phyloP scores from a whole-genome alignment of 2,797 vertebrate species.

The Atherinosoma microstoma region DNA sequence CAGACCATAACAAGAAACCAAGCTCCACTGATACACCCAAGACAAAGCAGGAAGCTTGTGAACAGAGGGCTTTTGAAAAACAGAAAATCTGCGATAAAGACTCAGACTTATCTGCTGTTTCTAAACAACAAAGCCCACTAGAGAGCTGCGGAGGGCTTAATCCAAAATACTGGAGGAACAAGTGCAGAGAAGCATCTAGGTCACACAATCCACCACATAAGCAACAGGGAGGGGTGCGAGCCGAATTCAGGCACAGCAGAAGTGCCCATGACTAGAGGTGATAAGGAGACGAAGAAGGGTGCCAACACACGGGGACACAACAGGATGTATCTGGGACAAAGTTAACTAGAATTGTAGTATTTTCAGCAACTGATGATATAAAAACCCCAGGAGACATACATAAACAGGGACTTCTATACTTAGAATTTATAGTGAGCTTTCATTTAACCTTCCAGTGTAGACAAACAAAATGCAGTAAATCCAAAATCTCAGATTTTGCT shows the following conservation, averaged over 20 bases:
- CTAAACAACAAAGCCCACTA: conserved; percentile 67
- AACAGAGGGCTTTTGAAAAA: conserved; percentile 43
- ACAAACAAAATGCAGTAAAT: background rate
- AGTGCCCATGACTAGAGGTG: conserved; percentile 69
- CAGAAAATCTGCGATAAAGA: conserved; percentile 60
- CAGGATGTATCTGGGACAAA: conserved; percentile 45
- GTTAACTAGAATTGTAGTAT: conserved; percentile 28
- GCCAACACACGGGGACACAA: conserved; percentile 24
- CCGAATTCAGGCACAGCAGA: conserved; percentile 70
- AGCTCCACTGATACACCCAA: conserved; percentile 38
- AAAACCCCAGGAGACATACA: conserved; percentile 24
- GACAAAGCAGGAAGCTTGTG: conserved; percentile 36
- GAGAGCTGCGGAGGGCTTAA: conserved; percentile 62
- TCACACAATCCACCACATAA: conserved; percentile 57
- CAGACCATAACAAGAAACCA: conserved; percentile 41
- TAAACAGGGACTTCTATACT: conserved; percentile 2
- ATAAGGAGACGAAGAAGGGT: conserved; percentile 61
- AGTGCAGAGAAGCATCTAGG: conserved; percentile 69
- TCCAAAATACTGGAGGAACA: conserved; percentile 64
- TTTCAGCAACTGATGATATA: conserved; percentile 28
- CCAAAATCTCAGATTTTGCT: background rate
- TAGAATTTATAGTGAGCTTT: background rate
- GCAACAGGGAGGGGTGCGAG: conserved; percentile 47
- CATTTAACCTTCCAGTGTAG: background rate
- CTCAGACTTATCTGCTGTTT: conserved; percentile 69